A percentile compares a stretch with the other conserved stretches of the same genome.
These are phyloP conservation scores for Elgaria multicarinata DNA, from an alignment of 2,113 vertebrate species.

Conservation along the genomic window DNA sequence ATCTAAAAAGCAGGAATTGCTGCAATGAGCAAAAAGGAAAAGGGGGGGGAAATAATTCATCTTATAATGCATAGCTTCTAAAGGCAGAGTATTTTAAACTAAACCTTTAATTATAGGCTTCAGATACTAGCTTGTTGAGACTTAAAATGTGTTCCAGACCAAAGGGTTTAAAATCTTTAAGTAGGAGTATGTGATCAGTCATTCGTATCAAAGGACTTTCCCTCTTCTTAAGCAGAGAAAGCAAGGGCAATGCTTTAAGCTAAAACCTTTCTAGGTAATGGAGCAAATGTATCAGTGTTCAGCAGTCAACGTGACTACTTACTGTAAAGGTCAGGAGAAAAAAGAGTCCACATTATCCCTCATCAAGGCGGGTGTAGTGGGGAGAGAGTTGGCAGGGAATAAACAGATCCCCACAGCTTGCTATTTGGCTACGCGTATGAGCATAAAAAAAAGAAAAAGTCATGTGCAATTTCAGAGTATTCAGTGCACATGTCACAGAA, in stretches of 20 bases:
- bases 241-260: neutral
- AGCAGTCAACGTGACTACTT: conserved; percentile 7
- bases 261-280: conserved; percentile 12
- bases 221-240: neutral
- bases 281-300: neutral
- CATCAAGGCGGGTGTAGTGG: neutral
- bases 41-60: too few species aligned
- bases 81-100: conserved; percentile 44
- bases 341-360: conserved; percentile 6
- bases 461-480: neutral
- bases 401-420: neutral
- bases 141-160: neutral
- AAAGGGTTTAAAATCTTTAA: conserved; percentile 27
- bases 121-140: conserved; percentile 21
- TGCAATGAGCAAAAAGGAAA: neutral
- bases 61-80: neutral
- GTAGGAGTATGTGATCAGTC: neutral
- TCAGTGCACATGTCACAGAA: neutral
- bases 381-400: neutral
- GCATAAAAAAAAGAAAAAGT: neutral
- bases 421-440: neutral
- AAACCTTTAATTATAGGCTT: conserved; percentile 7
- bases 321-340: conserved; percentile 4
- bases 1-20: neutral
- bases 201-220: neutral